Conservation (phyloP, 2,113 vertebrate species). For the Sceloporus tristichus region DNA sequence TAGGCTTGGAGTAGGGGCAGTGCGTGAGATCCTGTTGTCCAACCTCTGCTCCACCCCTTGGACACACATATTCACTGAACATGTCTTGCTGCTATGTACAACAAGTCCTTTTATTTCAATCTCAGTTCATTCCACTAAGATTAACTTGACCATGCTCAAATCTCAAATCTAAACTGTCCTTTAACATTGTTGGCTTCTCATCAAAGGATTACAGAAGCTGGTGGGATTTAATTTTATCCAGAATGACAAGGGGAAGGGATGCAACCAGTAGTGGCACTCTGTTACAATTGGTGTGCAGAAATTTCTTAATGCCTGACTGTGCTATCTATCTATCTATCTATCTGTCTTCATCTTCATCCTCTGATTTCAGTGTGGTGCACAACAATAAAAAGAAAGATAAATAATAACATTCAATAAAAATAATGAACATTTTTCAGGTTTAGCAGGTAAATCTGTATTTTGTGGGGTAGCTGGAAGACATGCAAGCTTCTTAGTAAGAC, state of each 20-base stretch:
- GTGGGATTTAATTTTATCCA: conserved; percentile 1
- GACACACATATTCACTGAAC: background rate
- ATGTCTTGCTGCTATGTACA: background rate
- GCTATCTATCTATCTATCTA: background rate
- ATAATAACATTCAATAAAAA: background rate
- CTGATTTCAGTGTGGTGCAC: background rate
- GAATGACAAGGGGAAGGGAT: background rate
- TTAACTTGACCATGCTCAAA: background rate
- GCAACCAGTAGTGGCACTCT: background rate
- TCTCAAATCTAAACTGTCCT: conserved; percentile 6
- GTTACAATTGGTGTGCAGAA: background rate
- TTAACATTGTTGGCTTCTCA: background rate
- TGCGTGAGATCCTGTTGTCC: background rate
- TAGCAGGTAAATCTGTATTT: background rate
- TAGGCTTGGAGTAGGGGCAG: background rate
- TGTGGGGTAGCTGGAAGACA: background rate
- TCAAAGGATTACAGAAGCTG: background rate
- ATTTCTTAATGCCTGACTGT: background rate
- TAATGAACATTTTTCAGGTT: background rate
- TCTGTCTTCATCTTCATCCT: background rate
- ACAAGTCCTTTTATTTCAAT: background rate
- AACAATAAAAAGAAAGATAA: background rate
- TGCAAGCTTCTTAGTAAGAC: background rate
- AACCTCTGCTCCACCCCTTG: no score
- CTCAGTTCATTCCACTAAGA: conserved; percentile 2